Evolutionary conservation across 37 sponge, comb jelly and placozoan species (phyloP), one percentile per base, ranked within the genome.

Genomic region (Halichondria panicea): DNA sequence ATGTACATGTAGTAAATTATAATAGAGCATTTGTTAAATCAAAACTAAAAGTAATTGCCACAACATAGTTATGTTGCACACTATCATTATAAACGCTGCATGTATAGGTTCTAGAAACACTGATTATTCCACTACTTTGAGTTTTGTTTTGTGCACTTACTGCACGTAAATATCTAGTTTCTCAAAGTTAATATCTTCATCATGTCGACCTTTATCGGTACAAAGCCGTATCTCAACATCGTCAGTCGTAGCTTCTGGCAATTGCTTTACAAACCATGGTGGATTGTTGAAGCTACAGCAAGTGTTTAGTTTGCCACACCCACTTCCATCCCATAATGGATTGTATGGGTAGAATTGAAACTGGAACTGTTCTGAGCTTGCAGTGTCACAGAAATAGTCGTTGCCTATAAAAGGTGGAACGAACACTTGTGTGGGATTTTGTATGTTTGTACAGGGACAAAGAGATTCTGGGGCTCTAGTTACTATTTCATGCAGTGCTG

Each of bases 151-250:
- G n/a, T n/a, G n/a, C 3, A 71, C 2, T 36, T 71, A 50, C 54
- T 71, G 72, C 22, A 68, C 68, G 42, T 68, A 43, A 4, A 68
- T 31, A n/a, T 68, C 68, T 21, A 68, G 2, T 3, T 2, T 42
- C 68, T 68, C 45, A 43, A 43, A 38, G 27, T 2, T 4, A 35
- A 6, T 56, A 22, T 48, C 43, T 39, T 27, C 44, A 36, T 66
- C 67, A 65, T 34, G 24, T 25, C 67, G 55, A 19, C 24, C 19
- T 19, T 45, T 24, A 36, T 79, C 60, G 36, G 58, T 9, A 43
- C 81, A 80, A 31, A 71, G 71, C 28, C 81, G 45, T 38, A 80
- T 63, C 37, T 80, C 81, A 44, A 80, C 71, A 52, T 80, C 71
- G 19, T 80, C 81, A 8, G 9, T 62, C 3, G 62, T 59, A 22